A percentile compares a stretch with the other conserved stretches of the same genome.
phyloP scores from a whole-genome alignment of 2,888 invertebrate genomes.

The Lochmaea crataegi region DNA sequence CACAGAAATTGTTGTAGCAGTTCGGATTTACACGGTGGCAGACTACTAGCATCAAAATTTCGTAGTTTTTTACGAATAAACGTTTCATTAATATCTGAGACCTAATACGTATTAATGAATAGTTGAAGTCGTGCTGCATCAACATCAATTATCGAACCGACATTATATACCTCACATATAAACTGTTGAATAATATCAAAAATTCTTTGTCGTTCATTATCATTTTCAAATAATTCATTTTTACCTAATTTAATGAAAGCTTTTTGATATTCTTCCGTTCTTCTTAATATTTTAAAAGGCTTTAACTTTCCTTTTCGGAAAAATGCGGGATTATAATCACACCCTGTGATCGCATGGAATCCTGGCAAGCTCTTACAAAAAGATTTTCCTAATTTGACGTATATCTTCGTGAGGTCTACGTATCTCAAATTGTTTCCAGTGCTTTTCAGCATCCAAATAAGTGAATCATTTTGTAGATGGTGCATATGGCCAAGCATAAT shows the following conservation, averaged over 20 bases:
- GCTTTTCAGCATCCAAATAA: too few species aligned
- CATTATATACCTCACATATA: conserved; percentile 12
- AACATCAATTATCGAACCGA: conserved; percentile 51
- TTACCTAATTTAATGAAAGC: conserved; percentile 31
- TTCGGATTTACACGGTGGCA: conserved; percentile 31
- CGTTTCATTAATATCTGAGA: conserved; percentile 41
- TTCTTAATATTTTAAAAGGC: conserved; percentile 38
- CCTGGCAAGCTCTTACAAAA: too few species aligned
- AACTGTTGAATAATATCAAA: conserved; percentile 6
- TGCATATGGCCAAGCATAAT: too few species aligned
- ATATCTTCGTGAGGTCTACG: too few species aligned
- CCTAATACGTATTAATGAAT: conserved; percentile 11
- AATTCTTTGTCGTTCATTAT: neutral
- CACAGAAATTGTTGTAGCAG: conserved; percentile 28
- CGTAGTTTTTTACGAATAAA: conserved; percentile 28
- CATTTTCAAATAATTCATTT: conserved; percentile 30
- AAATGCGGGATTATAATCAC: conserved; percentile 34
- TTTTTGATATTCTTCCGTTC: conserved; percentile 33
- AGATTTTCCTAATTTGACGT: too few species aligned
- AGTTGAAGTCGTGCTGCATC: conserved; percentile 44
- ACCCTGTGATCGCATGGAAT: conserved; percentile 32
- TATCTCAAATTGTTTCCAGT: too few species aligned
- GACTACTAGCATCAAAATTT: conserved; percentile 26
- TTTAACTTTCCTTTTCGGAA: conserved; percentile 28
- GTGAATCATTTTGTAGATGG: too few species aligned